These are phyloP conservation scores for Aphidoletes aphidimyza DNA, from an alignment of 2,888 invertebrate genomes.

Conservation along the genomic window DNA sequence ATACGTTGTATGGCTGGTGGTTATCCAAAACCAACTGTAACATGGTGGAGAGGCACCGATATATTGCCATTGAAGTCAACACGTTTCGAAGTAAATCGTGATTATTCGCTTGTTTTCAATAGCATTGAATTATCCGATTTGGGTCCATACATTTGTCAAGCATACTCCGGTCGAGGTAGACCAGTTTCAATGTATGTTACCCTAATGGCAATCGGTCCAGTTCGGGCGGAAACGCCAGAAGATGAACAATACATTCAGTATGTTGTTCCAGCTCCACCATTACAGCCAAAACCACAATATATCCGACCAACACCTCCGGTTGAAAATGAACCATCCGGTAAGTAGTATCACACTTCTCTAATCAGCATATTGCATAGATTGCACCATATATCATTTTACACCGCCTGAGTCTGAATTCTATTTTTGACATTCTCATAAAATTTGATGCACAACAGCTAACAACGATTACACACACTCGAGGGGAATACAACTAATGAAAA, in stretches of 20 bases:
- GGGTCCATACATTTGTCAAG: constrained; percentile 89
- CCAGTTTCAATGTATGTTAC: constrained; percentile 82
- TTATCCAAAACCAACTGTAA: constrained; percentile 80
- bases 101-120: constrained; percentile 79
- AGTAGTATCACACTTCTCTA: constrained; percentile 54
- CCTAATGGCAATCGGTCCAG: constrained; percentile 78
- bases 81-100: constrained; percentile 74
- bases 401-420: too few species aligned
- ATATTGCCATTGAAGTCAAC: constrained; percentile 75
- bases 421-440: too few species aligned
- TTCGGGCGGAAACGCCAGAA: constrained; percentile 70
- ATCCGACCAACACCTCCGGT: constrained; percentile 61
- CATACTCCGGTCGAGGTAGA: constrained; percentile 83
- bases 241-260: constrained; percentile 72
- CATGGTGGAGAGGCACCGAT: constrained; percentile 84
- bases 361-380: too few species aligned
- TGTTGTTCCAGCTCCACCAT: constrained; percentile 70
- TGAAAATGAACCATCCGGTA: constrained; percentile 58
- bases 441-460: too few species aligned
- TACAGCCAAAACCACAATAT: constrained; percentile 63
- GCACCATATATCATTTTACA: too few species aligned
- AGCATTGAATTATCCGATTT: constrained; percentile 77
- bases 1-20: constrained; percentile 86
- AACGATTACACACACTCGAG: too few species aligned
- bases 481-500: too few species aligned